A percentile compares a stretch with the other conserved stretches of the same genome.
Evolutionary conservation across 2,888 invertebrate species (phyloP).

Genomic region (Rugalucina vietnamica): DNA sequence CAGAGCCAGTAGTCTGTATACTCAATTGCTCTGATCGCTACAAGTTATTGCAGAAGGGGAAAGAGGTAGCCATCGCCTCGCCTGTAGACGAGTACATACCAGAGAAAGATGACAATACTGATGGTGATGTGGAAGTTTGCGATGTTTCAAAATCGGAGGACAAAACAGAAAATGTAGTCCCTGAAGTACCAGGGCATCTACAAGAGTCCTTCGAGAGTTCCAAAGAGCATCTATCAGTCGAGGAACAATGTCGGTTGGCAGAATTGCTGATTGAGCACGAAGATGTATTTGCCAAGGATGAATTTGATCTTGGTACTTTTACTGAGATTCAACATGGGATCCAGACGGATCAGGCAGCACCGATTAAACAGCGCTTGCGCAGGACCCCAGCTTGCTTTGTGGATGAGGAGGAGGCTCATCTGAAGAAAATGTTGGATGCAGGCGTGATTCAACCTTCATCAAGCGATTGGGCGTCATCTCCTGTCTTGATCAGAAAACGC

Average conservation of each 20-base stretch:
- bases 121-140: background rate
- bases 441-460: constrained; percentile 45
- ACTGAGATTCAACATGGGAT: constrained; percentile 44
- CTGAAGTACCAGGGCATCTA: background rate
- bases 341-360: constrained; percentile 23
- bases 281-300: constrained; percentile 52
- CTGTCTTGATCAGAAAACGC: constrained; percentile 15
- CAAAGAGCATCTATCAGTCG: background rate
- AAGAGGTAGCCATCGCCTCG: background rate
- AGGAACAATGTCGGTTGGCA: background rate
- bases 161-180: background rate
- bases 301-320: constrained; percentile 46
- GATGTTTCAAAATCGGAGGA: background rate
- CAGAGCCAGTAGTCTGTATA: background rate
- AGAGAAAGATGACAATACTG: background rate
- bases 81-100: background rate
- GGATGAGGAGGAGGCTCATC: constrained; percentile 43
- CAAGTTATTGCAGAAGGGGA: background rate
- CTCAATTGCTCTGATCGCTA: background rate
- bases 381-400: constrained; percentile 49
- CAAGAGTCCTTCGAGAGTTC: background rate
- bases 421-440: constrained; percentile 42
- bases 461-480: constrained; percentile 51
- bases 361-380: constrained; percentile 48
- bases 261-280: background rate